Base-by-base conservation (phyloP, 2,113 vertebrate genomes). In the Callipepla squamata region DNA sequence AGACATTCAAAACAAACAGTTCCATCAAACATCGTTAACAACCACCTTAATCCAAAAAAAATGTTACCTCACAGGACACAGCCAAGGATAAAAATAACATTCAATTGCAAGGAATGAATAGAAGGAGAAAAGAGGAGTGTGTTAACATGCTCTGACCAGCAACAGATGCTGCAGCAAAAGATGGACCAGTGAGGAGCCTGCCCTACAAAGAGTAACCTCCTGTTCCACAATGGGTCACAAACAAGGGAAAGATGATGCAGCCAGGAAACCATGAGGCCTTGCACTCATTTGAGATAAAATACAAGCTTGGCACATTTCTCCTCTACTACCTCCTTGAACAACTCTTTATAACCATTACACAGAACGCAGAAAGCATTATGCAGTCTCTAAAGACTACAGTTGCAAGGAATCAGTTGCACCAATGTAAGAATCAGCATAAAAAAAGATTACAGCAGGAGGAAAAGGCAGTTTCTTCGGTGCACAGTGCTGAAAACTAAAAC, bases 241-340 rank as follows among this genome's bases (percentile, higher is more conserved):
- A 25, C 7, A 61, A 34, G 61, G 47, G 57, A 45, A 78, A 61
- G 77, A 80, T 78, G 77, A 95, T 50, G 69, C 84, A 93, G 62
- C 28, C 2, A 9, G 61, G 62, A 72, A 89, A 69, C 15, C 25
- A 80, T 76, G 59, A 57, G 87, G 89, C 30, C 72, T 92, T 36
- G 45, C 61, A 3, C 65, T 69, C 40, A 1, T 0, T 0, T 7
- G 55, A 89, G 42, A 59, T 28, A 62, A 84, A 38, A 69, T 4
- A 47, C 38, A 77, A 8, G 10, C 38, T 25, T 62, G 65, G 72
- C 77, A 55, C 34, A 13, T 47, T 88, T 86, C 89, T 94, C 72
- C 34, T 86, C 58, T 15, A 7, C 38, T 19, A 0, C 30, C 47
- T 92, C 47, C 61, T 65, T 84, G 68, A n/a, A 66, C 20, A 21